Conservation (phyloP, 2,113 vertebrate genomes). For the Gyps fulvus region DNA sequence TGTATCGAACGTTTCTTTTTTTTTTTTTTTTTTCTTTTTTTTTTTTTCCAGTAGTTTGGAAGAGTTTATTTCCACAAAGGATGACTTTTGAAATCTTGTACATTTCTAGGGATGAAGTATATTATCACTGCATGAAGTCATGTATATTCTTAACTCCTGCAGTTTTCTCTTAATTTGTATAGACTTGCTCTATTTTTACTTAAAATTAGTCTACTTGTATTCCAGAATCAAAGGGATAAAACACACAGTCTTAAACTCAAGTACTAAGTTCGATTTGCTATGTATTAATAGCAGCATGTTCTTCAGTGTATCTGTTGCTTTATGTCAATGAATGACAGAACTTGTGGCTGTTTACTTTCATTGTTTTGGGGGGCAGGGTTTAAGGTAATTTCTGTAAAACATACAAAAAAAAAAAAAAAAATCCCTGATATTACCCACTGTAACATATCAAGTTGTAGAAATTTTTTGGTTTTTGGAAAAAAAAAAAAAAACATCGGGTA, state of each 20-base stretch:
- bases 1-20: neutral
- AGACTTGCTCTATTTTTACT: neutral
- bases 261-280: neutral
- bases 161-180: neutral
- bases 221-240: constrained; percentile 36
- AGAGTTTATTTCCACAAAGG: constrained; percentile 18
- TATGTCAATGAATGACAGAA: neutral
- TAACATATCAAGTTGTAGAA: neutral
- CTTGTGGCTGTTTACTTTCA: neutral
- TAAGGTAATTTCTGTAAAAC: neutral
- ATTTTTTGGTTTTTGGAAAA: neutral
- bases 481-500: neutral
- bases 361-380: neutral
- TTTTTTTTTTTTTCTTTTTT: neutral
- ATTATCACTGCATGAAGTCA: neutral
- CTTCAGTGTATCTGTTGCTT: neutral
- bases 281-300: neutral
- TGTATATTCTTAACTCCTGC: neutral
- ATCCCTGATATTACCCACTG: neutral
- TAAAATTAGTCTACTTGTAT: neutral
- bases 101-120: neutral
- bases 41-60: neutral
- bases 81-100: neutral
- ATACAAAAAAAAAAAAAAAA: neutral
- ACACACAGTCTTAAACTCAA: neutral